phyloP scores from a whole-genome alignment of 2,113 vertebrate genomes.

The Upupa epops region DNA sequence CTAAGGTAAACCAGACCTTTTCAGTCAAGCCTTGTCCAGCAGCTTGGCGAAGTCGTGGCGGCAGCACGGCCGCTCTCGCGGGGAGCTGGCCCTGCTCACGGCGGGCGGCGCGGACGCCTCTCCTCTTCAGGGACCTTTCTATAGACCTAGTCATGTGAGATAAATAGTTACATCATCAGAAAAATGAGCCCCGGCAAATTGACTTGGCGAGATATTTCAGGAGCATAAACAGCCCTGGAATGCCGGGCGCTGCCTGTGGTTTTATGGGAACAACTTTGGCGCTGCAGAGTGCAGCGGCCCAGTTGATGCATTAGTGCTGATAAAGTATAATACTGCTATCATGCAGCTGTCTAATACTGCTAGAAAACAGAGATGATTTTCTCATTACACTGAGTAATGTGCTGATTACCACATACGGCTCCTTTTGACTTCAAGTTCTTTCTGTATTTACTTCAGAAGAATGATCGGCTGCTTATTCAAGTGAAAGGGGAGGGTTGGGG shows the following conservation, averaged over 20 bases:
- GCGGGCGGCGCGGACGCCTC: not conserved
- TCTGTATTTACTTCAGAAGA: constrained; percentile 31
- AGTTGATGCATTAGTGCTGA: not conserved
- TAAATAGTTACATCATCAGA: constrained; percentile 79
- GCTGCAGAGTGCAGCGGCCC: not conserved
- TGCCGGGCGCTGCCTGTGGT: not conserved
- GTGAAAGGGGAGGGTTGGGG: not conserved
- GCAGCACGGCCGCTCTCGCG: constrained; percentile 47
- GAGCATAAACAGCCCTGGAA: constrained; percentile 53
- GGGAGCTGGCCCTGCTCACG: constrained; percentile 50
- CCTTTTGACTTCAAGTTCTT: constrained; percentile 26
- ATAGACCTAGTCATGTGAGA: constrained; percentile 79
- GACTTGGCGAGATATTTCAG: constrained; percentile 63
- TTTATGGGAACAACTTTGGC: not conserved
- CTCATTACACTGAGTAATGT: constrained; percentile 44
- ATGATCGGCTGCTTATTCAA: constrained; percentile 23
- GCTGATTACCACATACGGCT: constrained; percentile 41
- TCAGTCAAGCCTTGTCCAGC: constrained; percentile 70
- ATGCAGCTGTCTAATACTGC: constrained; percentile 2
- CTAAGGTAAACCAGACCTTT: constrained; percentile 80
- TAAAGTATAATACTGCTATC: constrained; percentile 24
- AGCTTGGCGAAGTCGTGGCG: constrained; percentile 56
- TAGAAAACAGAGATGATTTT: constrained; percentile 47
- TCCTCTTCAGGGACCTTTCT: constrained; percentile 74
- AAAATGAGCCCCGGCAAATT: constrained; percentile 71